Evolutionary conservation across 2,797 vertebrate genomes (phyloP), one percentile per base, ranked within the genome.

Genomic region (Telmatherina bonti): DNA sequence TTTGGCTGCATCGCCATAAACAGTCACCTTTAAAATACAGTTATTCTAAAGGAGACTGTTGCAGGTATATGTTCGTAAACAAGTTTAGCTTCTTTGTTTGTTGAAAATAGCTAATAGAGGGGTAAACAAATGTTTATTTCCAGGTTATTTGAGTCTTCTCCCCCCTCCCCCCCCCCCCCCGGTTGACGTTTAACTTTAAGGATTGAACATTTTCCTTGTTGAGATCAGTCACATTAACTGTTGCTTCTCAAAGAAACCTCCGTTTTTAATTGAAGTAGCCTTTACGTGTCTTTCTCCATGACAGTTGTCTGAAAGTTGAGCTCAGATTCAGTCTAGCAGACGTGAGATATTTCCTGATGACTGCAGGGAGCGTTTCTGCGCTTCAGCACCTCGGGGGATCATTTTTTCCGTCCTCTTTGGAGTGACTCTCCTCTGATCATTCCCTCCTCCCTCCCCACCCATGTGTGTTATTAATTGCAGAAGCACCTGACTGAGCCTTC

Each of bases 381-480:
- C 13, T 35, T 35, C 20, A n/a, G 27, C 15, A 8, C 13, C 31
- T 20, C 26, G 3, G 54, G 26, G 69, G 67, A 33, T 74, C 59
- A 79, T 76, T 79, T 67, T 61, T 71, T 43, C 22, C 26, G 33
- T 26, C 27, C 24, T 22, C 72, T 16, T 20, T 62, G 38, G 67
- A 64, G 52, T 30, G 52, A 54, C 45, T 41, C 16, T 63, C 53
- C 55, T 79, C 74, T 80, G 53, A 72, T 74, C 36, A 11, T 59
- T 73, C 33, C n/a, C 33, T 55, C 22, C 65, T 52, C 59, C 62
- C 33, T 9, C 51, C 57, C 22, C 30, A 22, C 31, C 70, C 55
- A 49, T 54, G 59, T 79, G 57, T 89, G 73, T 78, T 79, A 79
- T 78, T 91, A 74, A 67, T 88, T 92, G 45, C 89, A 94, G 93